Conservation (phyloP, 2,113 vertebrate genomes). For the Peromyscus maniculatus region DNA sequence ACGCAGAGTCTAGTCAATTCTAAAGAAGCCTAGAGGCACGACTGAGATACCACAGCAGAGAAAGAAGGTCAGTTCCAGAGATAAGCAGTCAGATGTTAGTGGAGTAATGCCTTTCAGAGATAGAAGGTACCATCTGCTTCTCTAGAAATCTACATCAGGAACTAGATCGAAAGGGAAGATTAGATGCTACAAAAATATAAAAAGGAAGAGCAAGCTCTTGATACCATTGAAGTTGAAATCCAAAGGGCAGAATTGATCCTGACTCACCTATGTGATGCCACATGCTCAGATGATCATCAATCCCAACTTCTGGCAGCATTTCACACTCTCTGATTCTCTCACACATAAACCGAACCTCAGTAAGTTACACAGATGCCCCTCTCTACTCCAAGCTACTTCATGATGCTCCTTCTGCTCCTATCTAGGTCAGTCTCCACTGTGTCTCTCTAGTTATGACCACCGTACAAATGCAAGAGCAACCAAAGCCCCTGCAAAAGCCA, state of each 20-base stretch:
- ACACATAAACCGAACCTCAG: background rate
- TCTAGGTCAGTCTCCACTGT: background rate
- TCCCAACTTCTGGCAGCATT: background rate
- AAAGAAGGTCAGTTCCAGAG: slow-evolving; percentile 15
- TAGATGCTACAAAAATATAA: background rate
- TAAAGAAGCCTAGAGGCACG: slow-evolving; percentile 23
- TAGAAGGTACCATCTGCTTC: background rate
- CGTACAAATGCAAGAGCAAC: background rate
- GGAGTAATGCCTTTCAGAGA: background rate
- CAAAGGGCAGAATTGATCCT: background rate
- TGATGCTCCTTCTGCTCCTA: background rate
- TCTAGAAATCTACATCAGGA: slow-evolving; percentile 25
- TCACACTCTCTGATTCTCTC: background rate
- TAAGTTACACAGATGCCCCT: background rate
- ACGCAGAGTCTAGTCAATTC: background rate
- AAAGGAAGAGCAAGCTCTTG: background rate
- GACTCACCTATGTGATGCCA: background rate
- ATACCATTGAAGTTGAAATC: slow-evolving; percentile 3
- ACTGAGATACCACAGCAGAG: background rate
- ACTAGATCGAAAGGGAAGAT: background rate
- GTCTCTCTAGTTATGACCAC: background rate
- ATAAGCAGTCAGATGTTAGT: background rate
- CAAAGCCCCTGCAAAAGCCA: background rate
- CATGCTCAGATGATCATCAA: background rate
- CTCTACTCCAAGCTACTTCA: background rate